These are phyloP conservation scores for Podargus strigoides DNA, from an alignment of 2,797 vertebrate species.

Conservation along the genomic window DNA sequence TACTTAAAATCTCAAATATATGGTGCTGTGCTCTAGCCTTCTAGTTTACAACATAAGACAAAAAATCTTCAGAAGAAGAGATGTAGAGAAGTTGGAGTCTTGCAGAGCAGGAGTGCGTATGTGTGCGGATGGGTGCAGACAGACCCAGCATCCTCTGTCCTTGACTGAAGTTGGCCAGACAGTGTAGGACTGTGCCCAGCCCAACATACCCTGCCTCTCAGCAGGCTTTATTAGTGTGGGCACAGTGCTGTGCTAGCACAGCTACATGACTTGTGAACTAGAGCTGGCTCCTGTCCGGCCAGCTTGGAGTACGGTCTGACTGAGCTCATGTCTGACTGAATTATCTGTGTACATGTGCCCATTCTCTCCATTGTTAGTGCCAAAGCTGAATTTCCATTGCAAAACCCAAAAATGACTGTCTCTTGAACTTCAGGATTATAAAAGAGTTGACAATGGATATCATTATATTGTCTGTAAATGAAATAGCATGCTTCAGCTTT, in stretches of 20 bases:
- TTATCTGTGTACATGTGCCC: slow-evolving; percentile 17
- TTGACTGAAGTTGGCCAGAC: slow-evolving; percentile 33
- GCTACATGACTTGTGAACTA: neutral
- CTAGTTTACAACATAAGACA: neutral
- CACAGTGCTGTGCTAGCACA: slow-evolving; percentile 6
- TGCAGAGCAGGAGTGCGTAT: neutral
- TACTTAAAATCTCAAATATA: neutral
- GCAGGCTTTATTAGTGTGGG: slow-evolving; percentile 29
- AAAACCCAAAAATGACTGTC: neutral
- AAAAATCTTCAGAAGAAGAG: neutral
- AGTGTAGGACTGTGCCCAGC: slow-evolving; percentile 1
- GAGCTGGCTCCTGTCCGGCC: slow-evolving; percentile 1
- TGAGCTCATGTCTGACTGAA: slow-evolving; percentile 61
- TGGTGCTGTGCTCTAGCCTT: neutral
- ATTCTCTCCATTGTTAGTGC: slow-evolving; percentile 2
- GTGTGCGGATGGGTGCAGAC: neutral
- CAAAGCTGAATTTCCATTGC: slow-evolving; percentile 27
- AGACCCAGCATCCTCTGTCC: neutral
- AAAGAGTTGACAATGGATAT: neutral
- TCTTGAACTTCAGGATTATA: neutral
- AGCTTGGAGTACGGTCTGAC: slow-evolving; percentile 16
- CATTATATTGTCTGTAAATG: neutral
- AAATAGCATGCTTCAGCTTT: neutral
- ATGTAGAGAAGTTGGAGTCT: neutral
- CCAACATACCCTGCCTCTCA: neutral